Percentiles rank a stretch among this genome's conserved stretches.
These are phyloP conservation scores for Apodemia mormo DNA, from an alignment of 2,888 invertebrate genomes.

Conservation along the genomic window DNA sequence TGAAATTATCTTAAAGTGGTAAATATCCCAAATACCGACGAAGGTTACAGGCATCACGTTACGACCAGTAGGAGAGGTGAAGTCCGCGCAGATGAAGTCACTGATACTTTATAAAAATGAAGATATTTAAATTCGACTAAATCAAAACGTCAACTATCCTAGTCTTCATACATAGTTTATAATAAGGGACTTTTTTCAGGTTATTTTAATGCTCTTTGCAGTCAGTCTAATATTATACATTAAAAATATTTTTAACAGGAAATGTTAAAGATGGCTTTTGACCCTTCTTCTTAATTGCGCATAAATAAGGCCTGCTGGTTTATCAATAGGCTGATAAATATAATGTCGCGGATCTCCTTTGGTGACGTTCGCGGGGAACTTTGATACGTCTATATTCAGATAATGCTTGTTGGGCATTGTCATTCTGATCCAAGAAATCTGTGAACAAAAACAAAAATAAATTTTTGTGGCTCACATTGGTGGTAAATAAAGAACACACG, in stretches of 20 bases:
- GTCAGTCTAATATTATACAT: constrained; percentile 1
- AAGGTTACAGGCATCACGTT: no score
- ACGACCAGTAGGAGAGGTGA: no score
- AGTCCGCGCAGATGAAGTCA: no score
- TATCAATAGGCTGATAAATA: constrained; percentile 89
- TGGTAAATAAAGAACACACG: no score
- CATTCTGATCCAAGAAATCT: constrained; percentile 87
- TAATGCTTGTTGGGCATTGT: constrained; percentile 92
- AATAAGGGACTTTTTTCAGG: no score
- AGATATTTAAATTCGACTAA: no score
- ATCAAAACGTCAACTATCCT: no score
- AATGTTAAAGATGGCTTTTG: constrained; percentile 75
- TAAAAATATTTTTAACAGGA: constrained; percentile 1
- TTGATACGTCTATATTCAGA: constrained; percentile 87
- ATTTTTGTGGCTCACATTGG: background rate
- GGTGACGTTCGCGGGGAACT: constrained; percentile 84
- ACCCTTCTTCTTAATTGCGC: constrained; percentile 85
- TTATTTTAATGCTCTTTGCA: background rate
- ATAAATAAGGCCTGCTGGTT: constrained; percentile 89
- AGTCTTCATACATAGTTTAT: no score
- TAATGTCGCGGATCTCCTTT: constrained; percentile 84
- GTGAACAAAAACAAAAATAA: constrained; percentile 21
- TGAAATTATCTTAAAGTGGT: no score
- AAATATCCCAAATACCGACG: no score
- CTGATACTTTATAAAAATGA: no score